Percentiles rank a stretch among this genome's conserved stretches.
phyloP scores from a whole-genome alignment of 2,888 invertebrate species.

The Belgica antarctica region DNA sequence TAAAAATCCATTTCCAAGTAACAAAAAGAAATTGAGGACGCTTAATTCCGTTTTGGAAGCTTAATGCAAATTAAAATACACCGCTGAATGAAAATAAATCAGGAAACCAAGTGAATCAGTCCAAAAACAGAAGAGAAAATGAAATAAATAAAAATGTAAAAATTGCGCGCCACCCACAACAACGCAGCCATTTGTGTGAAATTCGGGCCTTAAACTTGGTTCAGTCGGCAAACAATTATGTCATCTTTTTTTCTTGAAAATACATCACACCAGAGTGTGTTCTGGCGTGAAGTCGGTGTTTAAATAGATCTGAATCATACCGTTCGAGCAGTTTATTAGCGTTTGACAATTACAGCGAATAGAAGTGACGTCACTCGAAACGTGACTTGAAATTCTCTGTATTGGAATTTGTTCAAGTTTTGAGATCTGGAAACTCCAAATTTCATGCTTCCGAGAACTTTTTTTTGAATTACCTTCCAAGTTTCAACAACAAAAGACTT shows the following conservation, averaged over 20 bases:
- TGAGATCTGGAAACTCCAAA: too few species aligned
- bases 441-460: too few species aligned
- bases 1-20: too few species aligned
- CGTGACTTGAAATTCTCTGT: too few species aligned
- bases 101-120: constrained; percentile 27
- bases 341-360: background rate
- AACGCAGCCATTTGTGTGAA: constrained; percentile 2
- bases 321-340: background rate
- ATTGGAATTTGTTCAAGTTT: too few species aligned
- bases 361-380: background rate
- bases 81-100: constrained; percentile 27
- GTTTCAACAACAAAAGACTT: too few species aligned
- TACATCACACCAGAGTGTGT: background rate
- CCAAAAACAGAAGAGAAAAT: constrained; percentile 11
- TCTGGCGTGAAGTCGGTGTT: constrained; percentile 25
- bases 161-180: constrained; percentile 26
- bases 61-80: background rate
- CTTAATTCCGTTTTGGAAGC: background rate
- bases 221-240: constrained; percentile 21
- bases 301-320: constrained; percentile 3
- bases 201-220: background rate
- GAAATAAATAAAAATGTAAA: background rate
- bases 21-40: constrained; percentile 9
- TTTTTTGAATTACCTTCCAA: too few species aligned
- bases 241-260: background rate